Evolutionary conservation across 2,797 vertebrate genomes (phyloP).

Genomic region (Phalloptychus januarius): DNA sequence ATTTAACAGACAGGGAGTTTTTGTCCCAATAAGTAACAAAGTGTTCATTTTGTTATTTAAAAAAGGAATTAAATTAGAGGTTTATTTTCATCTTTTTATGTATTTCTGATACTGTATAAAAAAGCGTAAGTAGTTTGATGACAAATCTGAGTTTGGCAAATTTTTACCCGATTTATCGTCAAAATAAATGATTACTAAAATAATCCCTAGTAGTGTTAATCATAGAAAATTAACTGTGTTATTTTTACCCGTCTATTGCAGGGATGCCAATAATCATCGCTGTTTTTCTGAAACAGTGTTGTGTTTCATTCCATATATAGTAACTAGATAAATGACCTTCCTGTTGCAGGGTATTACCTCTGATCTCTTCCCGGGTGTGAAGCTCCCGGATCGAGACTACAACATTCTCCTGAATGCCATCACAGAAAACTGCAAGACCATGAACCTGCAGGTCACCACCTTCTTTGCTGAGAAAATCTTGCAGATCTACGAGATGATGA

Average conservation of each 20-base stretch:
- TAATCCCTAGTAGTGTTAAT: not conserved
- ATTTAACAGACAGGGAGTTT: too few relatives aligned
- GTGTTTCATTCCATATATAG: not conserved
- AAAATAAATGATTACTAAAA: too few relatives aligned
- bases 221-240: not conserved
- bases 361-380: constrained; percentile 91
- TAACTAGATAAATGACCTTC: not conserved
- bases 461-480: constrained; percentile 90
- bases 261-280: not conserved
- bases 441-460: constrained; percentile 89
- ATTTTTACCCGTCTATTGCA: not conserved
- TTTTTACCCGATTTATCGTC: too few relatives aligned
- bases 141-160: too few relatives aligned
- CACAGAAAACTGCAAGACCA: constrained; percentile 80
- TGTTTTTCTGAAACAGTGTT: not conserved
- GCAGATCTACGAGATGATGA: constrained; percentile 94
- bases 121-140: too few relatives aligned
- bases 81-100: too few relatives aligned
- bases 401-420: constrained; percentile 84
- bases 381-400: constrained; percentile 89
- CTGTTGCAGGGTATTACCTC: constrained; percentile 88
- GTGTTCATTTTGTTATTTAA: too few relatives aligned
- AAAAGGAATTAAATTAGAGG: too few relatives aligned
- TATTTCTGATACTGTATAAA: too few relatives aligned
- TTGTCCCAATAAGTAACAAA: too few relatives aligned